Evolutionary conservation across 2,888 invertebrate genomes (phyloP), one percentile per base, ranked within the genome.

Genomic region (Diogma glabrata): DNA sequence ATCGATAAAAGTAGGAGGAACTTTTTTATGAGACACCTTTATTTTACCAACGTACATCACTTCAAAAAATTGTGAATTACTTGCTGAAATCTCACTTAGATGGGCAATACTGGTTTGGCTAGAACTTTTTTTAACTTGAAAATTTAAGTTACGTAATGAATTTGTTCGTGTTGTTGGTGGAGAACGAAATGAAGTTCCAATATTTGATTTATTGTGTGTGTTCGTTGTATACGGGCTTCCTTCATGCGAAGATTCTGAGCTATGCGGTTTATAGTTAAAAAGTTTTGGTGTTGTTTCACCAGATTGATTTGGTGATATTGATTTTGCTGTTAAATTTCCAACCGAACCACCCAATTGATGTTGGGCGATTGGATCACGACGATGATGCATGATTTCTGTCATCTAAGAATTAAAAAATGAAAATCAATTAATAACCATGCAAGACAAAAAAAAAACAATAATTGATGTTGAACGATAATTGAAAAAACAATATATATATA

Each of bases 1-100:
- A 63, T 95, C 95, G 58, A 94, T 90, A 60, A 94, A 84, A 0
- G 86, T 79, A 57, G 88, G 87, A 1, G 91, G 87, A 1, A 90
- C 84, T n/a, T 33, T 20, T 14, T 30, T 30, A 48, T 48, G 48
- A 8, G 30, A 33, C 7, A 92, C 87, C 57, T 87, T 81, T 47
- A 92, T 90, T 72, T 91, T 90, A 0, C 94, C 94, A 47, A 94
- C 83, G 67, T 94, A 94, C 56, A 93, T 73, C 3, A 87, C 88
- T 76, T 91, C 90, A 63, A 90, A 90, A 69, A 90, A 90, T 65
- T 89, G 89, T 20, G 89, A 88, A 54, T 87, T 87, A 60, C 87
- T 87, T 8, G 87, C 86, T 1, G 89, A 87, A 51, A 90, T 82
- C 63, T 88, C 87, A 38, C 66, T 64, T 28, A 70, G 60, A 51